Base-by-base conservation (phyloP, 2,797 vertebrate genomes). In the Bothrops alternatus region DNA sequence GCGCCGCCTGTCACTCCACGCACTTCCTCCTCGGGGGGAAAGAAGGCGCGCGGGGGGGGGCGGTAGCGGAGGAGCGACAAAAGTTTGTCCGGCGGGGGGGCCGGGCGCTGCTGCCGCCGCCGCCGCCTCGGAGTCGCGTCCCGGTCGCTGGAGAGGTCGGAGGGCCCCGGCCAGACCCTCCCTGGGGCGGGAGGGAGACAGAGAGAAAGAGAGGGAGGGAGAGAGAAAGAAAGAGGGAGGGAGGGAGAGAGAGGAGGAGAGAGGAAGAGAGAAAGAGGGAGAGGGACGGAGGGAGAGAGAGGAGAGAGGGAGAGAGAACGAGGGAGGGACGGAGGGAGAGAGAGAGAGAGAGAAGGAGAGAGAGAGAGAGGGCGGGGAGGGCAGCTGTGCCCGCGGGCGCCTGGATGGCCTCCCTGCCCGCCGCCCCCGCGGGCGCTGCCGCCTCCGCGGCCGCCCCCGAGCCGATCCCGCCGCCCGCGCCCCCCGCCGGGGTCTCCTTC, bases 401-500 rank as follows among this genome's bases (percentile, higher is more conserved):
- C 73, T 4, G 25, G 16, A 69, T 86, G 32, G 56, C 93, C 91
- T 92, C 61, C 90, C 86, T 91, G n/a, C 60, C 92, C 28, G 50
- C 61, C 69, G 25, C 6, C 47, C 4, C 42, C 86, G 7, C 18
- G 18, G 7, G 50, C 12, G 58, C 13, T 16, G 50, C 61, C 69
- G 8, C 6, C 47, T 2, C 42, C 86, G 7, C 18, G 18, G 7
- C 32, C 12, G 58, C 86, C 93, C 69, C 78, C 63, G 90, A 65
- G 86, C 16, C 55, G 8, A 18, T n/a, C 55, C 69, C 94, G 93
- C 6, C 94, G 86, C 55, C 20, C 47, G 18, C 25, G 18, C 7
- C 90, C n/a, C 12, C 98, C 58, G 98, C 98, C 90, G 98, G 98
- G 53, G 97, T 99, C 90, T 99, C 98, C 93, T 99, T 99, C 97